Conservation (phyloP, 2,888 invertebrate genomes). For the Hypomecis atomaria region DNA sequence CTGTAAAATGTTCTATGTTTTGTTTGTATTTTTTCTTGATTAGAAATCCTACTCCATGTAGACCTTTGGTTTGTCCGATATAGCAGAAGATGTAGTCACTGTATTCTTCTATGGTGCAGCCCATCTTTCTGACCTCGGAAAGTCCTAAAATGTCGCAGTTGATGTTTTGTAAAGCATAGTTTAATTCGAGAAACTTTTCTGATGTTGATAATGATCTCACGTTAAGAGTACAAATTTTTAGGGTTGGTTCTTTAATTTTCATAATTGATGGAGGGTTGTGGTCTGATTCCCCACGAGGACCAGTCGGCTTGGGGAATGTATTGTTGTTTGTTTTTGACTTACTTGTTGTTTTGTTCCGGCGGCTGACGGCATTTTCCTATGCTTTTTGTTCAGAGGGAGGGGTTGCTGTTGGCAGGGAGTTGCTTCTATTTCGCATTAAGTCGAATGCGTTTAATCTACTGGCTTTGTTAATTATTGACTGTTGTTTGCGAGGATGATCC, state of each 20-base stretch:
- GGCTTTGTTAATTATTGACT: too few relatives aligned
- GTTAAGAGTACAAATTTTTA: neutral
- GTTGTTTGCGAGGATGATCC: too few relatives aligned
- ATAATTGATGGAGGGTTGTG: neutral
- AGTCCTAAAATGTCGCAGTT: neutral
- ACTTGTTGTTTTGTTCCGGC: neutral
- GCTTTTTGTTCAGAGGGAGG: neutral
- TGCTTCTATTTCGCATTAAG: neutral
- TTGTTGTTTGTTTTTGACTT: neutral
- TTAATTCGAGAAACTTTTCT: neutral
- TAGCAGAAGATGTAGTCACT: neutral
- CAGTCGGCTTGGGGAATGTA: neutral
- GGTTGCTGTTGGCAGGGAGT: neutral
- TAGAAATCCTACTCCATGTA: neutral
- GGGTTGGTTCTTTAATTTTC: neutral
- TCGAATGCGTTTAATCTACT: neutral
- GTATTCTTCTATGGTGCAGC: neutral
- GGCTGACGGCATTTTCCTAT: neutral
- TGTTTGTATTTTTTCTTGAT: neutral
- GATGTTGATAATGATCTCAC: neutral
- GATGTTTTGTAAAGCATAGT: neutral
- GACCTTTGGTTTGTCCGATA: neutral
- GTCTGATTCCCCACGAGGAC: slow-evolving; percentile 13
- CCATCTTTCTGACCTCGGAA: neutral
- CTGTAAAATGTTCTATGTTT: too few relatives aligned